Conservation (phyloP, 2,113 vertebrate species). For the Toxotes jaculatrix region DNA sequence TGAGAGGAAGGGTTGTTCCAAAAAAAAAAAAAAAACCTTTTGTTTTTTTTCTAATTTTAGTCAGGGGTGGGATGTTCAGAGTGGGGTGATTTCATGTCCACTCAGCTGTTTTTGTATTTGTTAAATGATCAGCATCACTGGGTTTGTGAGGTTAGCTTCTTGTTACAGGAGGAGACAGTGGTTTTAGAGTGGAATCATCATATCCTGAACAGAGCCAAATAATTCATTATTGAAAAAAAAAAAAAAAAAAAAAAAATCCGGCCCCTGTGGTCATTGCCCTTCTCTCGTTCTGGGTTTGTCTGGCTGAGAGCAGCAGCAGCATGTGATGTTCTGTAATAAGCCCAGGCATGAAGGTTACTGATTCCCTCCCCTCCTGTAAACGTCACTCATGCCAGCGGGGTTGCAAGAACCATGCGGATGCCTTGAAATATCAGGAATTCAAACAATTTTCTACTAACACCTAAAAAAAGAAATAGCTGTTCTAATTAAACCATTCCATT, state of each 20-base stretch:
- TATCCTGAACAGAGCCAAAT: conserved; percentile 18
- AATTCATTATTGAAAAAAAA: conserved; percentile 5
- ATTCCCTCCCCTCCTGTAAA: conserved; percentile 51
- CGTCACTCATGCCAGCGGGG: conserved; percentile 36
- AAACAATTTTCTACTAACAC: conserved; percentile 13
- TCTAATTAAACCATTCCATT: conserved; percentile 28
- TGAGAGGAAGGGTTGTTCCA: background rate
- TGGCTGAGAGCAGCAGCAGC: conserved; percentile 34
- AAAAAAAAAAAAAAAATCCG: background rate
- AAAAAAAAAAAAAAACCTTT: too few species aligned
- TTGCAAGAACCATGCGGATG: conserved; percentile 8
- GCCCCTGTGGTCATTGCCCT: conserved; percentile 26
- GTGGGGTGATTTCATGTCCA: background rate
- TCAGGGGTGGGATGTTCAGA: background rate
- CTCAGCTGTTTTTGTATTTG: conserved; percentile 24
- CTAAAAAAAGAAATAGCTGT: conserved; percentile 1
- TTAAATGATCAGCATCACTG: conserved; percentile 3
- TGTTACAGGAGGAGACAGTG: conserved; percentile 6
- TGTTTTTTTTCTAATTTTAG: conserved; percentile 10
- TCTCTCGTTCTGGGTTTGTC: conserved; percentile 26
- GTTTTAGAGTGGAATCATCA: conserved; percentile 33
- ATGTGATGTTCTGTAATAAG: conserved; percentile 51
- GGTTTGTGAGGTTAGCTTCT: conserved; percentile 25
- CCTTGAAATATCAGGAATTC: conserved; percentile 54
- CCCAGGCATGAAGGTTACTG: conserved; percentile 58